phyloP scores from a whole-genome alignment of 2,113 vertebrate genomes.

The Arothron firmamentum region DNA sequence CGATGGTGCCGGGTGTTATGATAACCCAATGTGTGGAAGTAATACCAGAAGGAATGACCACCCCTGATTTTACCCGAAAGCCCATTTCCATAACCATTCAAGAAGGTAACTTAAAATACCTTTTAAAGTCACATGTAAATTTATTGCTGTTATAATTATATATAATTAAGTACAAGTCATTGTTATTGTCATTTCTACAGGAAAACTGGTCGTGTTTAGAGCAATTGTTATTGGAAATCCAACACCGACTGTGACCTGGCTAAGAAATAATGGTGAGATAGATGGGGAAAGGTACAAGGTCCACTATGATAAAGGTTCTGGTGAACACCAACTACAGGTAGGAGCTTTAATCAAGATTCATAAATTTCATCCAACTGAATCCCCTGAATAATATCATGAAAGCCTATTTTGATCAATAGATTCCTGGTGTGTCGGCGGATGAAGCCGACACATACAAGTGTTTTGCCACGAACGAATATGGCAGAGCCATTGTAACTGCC shows the following conservation, averaged over 20 bases:
- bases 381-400: not conserved
- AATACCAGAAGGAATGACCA: constrained; percentile 76
- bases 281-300: constrained; percentile 65
- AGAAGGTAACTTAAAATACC: constrained; percentile 76
- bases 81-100: constrained; percentile 81
- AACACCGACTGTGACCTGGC: constrained; percentile 78
- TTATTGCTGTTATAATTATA: not conserved
- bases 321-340: constrained; percentile 82
- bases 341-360: constrained; percentile 6
- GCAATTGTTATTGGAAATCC: constrained; percentile 80
- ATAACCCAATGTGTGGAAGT: constrained; percentile 79
- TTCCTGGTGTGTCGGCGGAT: constrained; percentile 70
- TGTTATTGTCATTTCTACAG: constrained; percentile 56
- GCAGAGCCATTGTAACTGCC: constrained; percentile 78
- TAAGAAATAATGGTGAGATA: constrained; percentile 62
- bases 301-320: constrained; percentile 27
- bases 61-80: constrained; percentile 81
- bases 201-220: constrained; percentile 81
- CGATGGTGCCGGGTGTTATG: constrained; percentile 76
- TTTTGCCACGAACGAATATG: constrained; percentile 78
- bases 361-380: too few species aligned
- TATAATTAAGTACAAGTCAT: not conserved
- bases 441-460: constrained; percentile 84
- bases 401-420: constrained; percentile 62
- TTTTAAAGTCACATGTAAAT: not conserved